Percentiles rank a stretch among this genome's conserved stretches.
Evolutionary conservation across 2,113 vertebrate species (phyloP).

Genomic region (Tragelaphus imberbis): DNA sequence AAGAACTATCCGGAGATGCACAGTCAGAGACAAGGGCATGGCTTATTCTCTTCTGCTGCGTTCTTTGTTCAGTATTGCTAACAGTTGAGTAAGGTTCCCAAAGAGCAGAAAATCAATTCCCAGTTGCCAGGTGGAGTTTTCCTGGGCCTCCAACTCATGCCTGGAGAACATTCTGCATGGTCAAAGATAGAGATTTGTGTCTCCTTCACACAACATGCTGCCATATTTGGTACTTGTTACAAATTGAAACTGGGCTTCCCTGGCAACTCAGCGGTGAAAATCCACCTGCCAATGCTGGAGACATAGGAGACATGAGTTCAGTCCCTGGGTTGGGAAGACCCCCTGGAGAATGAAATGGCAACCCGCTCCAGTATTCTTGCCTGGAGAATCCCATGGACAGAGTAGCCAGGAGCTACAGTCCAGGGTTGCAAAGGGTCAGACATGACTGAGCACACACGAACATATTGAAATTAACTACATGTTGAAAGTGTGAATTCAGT

Average conservation of each 20-base stretch:
- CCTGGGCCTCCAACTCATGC: not conserved
- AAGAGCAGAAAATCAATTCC: not conserved
- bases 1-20: not conserved
- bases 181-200: not conserved
- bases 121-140: not conserved
- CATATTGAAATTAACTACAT: not conserved
- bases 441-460: accelerated
- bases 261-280: not conserved
- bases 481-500: not conserved
- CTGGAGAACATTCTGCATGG: not conserved
- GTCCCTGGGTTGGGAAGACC: not conserved
- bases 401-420: not conserved
- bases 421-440: not conserved
- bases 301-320: not conserved
- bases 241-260: not conserved
- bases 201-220: not conserved
- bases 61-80: not conserved
- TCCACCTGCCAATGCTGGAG: not conserved
- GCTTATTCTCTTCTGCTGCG: not conserved
- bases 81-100: not conserved
- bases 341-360: not conserved
- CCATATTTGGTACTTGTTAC: not conserved
- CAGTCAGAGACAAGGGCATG: not conserved
- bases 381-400: not conserved
- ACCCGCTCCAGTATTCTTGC: not conserved